A percentile compares a stretch with the other conserved stretches of the same genome.
Evolutionary conservation across 2,797 vertebrate genomes (phyloP).

Genomic region (Urocyon cinereoargenteus): DNA sequence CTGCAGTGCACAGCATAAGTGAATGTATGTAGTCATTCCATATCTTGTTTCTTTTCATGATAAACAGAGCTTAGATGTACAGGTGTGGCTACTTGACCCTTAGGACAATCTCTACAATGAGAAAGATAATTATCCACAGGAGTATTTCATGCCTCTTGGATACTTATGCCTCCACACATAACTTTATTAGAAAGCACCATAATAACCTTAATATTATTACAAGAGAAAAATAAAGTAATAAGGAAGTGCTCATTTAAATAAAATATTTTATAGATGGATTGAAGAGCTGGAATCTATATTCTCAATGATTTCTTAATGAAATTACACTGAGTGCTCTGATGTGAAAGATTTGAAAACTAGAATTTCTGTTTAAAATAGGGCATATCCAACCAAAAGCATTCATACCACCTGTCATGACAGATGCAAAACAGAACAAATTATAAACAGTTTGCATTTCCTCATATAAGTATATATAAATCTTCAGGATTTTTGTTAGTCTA

Average conservation of each 20-base stretch:
- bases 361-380: constrained; percentile 43
- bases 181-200: neutral
- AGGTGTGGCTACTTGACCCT: neutral
- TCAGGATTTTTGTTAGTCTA: too few species aligned
- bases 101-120: neutral
- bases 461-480: neutral
- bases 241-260: neutral
- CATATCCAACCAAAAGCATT: neutral
- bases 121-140: neutral
- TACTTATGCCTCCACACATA: neutral
- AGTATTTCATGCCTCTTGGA: neutral
- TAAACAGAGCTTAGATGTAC: neutral
- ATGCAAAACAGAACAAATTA: constrained; percentile 12
- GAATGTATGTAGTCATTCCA: neutral
- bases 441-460: neutral
- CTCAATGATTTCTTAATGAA: constrained; percentile 16
- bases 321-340: neutral
- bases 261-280: neutral
- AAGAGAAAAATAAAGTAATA: neutral
- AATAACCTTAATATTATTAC: neutral
- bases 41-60: neutral
- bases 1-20: neutral
- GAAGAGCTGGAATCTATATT: neutral
- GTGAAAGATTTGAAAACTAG: constrained; percentile 34
- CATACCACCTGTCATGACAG: neutral